Evolutionary conservation across 2,797 vertebrate species (phyloP).

Genomic region (Megaceryle alcyon): DNA sequence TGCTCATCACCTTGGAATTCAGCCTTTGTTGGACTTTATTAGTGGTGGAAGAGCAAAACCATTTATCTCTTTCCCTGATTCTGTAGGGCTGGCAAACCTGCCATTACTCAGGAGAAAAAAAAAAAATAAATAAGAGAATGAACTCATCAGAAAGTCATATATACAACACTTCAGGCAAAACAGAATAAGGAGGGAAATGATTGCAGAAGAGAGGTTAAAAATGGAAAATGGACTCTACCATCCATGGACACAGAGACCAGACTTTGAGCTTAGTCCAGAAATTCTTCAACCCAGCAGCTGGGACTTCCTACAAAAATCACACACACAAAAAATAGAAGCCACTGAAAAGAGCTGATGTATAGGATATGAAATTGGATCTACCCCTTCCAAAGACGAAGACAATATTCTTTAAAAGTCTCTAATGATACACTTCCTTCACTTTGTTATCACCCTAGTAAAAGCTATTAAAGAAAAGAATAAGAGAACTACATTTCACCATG

Average conservation of each 20-base stretch:
- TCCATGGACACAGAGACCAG: background rate
- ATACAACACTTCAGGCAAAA: background rate
- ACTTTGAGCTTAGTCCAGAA: background rate
- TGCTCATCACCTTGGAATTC: background rate
- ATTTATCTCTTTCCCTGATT: background rate
- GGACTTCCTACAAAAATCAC: background rate
- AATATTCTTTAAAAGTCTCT: background rate
- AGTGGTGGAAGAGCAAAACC: background rate
- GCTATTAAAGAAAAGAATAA: background rate
- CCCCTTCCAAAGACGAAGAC: background rate
- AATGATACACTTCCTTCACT: background rate
- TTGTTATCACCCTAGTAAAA: background rate
- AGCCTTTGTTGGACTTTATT: background rate
- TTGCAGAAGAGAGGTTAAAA: background rate
- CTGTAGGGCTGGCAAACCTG: background rate
- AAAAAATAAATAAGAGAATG: background rate
- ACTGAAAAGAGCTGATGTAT: background rate
- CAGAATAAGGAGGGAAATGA: background rate
- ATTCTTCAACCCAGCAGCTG: accelerated
- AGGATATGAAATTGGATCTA: background rate
- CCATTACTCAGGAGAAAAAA: background rate
- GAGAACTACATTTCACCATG: accelerated
- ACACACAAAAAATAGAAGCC: background rate
- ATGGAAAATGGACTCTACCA: background rate
- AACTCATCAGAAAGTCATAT: background rate